These are phyloP conservation scores for Himalopsyche phryganea DNA, from an alignment of 1,140 invertebrate species.

Conservation along the genomic window DNA sequence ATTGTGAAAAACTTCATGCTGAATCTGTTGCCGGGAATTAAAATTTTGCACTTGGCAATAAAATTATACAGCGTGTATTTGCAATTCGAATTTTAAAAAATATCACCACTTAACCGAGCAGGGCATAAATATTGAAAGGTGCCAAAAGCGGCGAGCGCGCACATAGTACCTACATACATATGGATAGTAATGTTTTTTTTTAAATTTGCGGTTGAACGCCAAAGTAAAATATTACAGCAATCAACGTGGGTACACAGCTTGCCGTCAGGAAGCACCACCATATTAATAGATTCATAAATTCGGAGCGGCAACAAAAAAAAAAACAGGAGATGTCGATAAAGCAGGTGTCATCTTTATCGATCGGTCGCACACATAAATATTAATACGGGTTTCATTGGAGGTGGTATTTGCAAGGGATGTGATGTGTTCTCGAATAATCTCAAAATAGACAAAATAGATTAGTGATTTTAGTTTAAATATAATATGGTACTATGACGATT, in stretches of 20 bases:
- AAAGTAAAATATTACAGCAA: constrained; percentile 18
- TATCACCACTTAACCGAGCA: not conserved
- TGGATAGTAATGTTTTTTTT: constrained; percentile 3
- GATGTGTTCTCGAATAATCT: too few species aligned
- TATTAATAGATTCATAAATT: constrained; percentile 29
- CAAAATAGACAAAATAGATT: too few species aligned
- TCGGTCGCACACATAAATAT: constrained; percentile 22
- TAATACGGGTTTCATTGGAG: not conserved
- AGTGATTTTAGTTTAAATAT: too few species aligned
- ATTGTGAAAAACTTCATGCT: too few species aligned
- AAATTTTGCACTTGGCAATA: too few species aligned
- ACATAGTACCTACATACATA: not conserved
- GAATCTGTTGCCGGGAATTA: too few species aligned
- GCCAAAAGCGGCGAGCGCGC: constrained; percentile 6
- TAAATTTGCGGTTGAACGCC: not conserved
- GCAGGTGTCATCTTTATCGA: constrained; percentile 30
- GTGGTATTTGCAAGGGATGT: not conserved
- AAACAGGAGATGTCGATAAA: constrained; percentile 18
- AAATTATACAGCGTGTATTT: too few species aligned
- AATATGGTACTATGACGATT: too few species aligned
- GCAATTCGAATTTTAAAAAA: too few species aligned
- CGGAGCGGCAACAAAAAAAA: constrained; percentile 13
- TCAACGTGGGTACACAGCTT: constrained; percentile 14
- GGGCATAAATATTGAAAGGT: constrained; percentile 17
- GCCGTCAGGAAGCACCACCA: constrained; percentile 3